Base-by-base conservation (phyloP, 1,140 invertebrate species). In the Archivesica marissinica region DNA sequence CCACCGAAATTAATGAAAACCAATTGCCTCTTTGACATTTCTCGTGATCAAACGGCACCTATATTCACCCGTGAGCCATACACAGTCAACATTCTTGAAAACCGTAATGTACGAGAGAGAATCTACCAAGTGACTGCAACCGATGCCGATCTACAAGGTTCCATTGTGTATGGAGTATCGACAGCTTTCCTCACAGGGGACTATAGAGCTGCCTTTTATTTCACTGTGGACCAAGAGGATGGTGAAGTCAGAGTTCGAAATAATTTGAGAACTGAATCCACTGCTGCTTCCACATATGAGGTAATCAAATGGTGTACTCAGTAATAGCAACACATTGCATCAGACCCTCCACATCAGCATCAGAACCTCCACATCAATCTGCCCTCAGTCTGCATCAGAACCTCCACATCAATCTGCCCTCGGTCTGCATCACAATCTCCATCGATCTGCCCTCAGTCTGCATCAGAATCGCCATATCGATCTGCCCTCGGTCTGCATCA, bases 131-230 rank as follows among this genome's bases (percentile, higher is more conserved):
- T 91, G 0, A 78, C 85, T 11, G 91, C 91, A 30, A 86, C 85
- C 44, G 91, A 92, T 66, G 87, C 96, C 96, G 93, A 96, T 96
- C 70, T 66, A 33, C 52, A 81, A 39, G 86, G 88, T 33, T n/a
- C 56, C 7, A 66, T 87, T 54, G 70, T 76, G 15, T 88, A 88
- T 68, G 44, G 66, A 28, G 76, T 56, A 6, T 72, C 86, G 33
- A 56, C n/a, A 28, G 89, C 88, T 56, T 70, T 59, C 44, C 85
- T 90, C 20, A 84, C 84, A 47, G 90, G 88, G 15, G 88, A 90
- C 81, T 89, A 87, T 78, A 75, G 39, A 38, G 86, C 91, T 7
- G 33, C 82, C 13, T 86, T 85, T 33, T 90, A 87, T 76, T 92
- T 91, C 68, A 47, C 35, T 7, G 70, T 92, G 47, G 86, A 88